Evolutionary conservation across 1,140 invertebrate species (phyloP), one percentile per base, ranked within the genome.

Genomic region (Drosophila parabipectinata): DNA sequence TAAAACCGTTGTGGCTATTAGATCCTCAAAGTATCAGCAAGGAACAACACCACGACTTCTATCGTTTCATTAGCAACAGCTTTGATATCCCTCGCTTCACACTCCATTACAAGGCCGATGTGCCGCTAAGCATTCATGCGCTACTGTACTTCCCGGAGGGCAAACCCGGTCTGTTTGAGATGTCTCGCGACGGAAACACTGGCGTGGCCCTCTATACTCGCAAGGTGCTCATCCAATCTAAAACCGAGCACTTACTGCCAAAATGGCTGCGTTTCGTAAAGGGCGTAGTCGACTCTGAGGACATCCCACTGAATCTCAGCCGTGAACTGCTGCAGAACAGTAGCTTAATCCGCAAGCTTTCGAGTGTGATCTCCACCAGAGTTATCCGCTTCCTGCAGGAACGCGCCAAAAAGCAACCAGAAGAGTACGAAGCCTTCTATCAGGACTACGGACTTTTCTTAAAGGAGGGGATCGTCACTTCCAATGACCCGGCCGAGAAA

Each of bases 201-300:
- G 97, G 97, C 4, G 95, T 99, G 0, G 94, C 97, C 1, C 92
- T 99, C 0, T 99, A 99, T 87, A 97, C 96, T 28, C 93, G 97
- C 47, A 98, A 98, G 92, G 93, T 96, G 30, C 93, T 99, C 53
- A 99, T 99, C 32, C 97, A 98, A 92, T 96, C 95, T 72, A 97
- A 96, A 90, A 96, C 97, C 0, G 97, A 98, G 64, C 96, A 97
- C 88, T 95, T 99, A 69, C 92, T 99, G 66, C 98, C 98, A 1
- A 98, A 98, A 91, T 99, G 98, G 97, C 93, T 99, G 48, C 92
- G 98, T 80, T 99, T 99, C 92, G 92, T 99, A 1, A 98, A 96
- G 97, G 96, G 98, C 91, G 98, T 99, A 24, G 97, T 99, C 7
- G 98, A 99, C 93, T 98, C 97, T 5, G 98, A 99, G 94, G 98